phyloP scores from a whole-genome alignment of 2,113 vertebrate species.

The Oreochromis tanganicae region DNA sequence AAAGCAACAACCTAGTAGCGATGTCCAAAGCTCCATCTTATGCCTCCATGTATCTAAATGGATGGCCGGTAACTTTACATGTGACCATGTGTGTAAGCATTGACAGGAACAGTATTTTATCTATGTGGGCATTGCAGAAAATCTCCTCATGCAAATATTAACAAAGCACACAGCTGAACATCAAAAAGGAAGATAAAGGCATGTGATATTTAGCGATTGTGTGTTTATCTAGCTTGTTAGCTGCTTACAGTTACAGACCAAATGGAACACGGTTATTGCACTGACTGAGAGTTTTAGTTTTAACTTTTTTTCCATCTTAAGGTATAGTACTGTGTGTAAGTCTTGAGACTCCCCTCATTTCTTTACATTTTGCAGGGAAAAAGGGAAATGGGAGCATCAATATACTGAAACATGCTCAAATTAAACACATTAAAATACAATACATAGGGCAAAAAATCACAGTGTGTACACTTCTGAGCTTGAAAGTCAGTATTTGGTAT shows the following conservation, averaged over 20 bases:
- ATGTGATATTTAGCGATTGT: neutral
- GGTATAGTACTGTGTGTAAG: neutral
- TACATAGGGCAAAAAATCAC: no score
- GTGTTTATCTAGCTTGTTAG: neutral
- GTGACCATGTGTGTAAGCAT: neutral
- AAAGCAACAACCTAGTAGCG: neutral
- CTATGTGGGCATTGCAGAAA: neutral
- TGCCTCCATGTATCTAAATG: neutral
- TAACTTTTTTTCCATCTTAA: neutral
- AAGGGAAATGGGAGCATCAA: neutral
- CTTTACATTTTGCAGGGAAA: neutral
- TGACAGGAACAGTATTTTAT: neutral
- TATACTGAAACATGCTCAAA: no score
- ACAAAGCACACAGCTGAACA: neutral
- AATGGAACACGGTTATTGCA: neutral
- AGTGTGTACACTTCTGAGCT: no score
- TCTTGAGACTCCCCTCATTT: neutral
- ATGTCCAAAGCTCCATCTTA: neutral
- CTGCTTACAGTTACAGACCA: neutral
- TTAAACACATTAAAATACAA: no score
- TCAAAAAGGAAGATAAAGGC: neutral
- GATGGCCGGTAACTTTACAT: neutral
- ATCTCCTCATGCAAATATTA: neutral
- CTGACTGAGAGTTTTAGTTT: neutral
- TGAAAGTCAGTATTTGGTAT: no score